Conservation (phyloP, 2,113 vertebrate species). For the Malaclemys terrapin region DNA sequence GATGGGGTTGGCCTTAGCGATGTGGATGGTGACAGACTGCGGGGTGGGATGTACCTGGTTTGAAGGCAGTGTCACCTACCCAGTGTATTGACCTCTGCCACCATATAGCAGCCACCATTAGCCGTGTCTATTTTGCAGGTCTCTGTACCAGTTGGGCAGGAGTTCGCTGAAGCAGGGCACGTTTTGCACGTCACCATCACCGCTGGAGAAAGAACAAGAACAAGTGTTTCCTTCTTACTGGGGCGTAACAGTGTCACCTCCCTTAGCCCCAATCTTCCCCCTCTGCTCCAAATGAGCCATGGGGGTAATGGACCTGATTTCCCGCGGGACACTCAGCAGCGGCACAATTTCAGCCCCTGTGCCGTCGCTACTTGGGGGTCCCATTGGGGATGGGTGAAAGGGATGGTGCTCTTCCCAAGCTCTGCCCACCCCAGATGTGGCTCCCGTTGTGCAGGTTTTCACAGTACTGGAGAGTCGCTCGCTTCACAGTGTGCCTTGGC, state of each 20-base stretch:
- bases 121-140: rapidly evolving
- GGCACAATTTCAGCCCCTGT: background rate
- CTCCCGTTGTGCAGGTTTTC: too few species aligned
- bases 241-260: background rate
- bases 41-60: too few species aligned
- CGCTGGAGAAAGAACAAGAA: background rate
- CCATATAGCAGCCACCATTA: rapidly evolving
- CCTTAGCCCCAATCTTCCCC: background rate
- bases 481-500: too few species aligned
- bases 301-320: rapidly evolving
- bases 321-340: rapidly evolving
- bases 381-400: background rate
- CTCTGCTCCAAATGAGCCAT: background rate
- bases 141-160: rapidly evolving
- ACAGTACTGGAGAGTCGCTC: too few species aligned
- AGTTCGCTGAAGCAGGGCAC: rapidly evolving
- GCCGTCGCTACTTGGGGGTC: rapidly evolving
- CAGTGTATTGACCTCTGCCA: background rate
- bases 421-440: too few species aligned
- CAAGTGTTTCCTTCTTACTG: background rate
- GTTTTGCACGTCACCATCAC: rapidly evolving
- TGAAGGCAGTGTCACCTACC: background rate
- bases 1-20: too few species aligned
- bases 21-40: background rate
- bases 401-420: background rate